A percentile compares a stretch with the other conserved stretches of the same genome.
phyloP scores from a whole-genome alignment of 2,113 vertebrate genomes.

The Spilogale gracilis region DNA sequence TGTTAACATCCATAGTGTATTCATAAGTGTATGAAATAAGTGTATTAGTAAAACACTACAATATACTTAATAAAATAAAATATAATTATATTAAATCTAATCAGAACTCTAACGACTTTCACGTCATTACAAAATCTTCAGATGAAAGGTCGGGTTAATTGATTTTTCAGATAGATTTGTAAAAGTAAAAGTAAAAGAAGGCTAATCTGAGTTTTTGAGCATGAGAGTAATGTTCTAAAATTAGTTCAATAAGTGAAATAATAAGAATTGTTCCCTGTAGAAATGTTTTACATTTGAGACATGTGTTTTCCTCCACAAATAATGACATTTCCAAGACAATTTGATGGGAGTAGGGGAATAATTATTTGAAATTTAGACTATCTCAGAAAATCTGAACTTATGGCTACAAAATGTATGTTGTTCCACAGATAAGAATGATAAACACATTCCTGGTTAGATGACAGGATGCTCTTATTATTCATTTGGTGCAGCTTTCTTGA shows the following conservation, averaged over 20 bases:
- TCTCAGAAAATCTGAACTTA: constrained; percentile 12
- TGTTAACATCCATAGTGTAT: neutral
- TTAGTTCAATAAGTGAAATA: constrained; percentile 37
- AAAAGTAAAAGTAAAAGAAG: constrained; percentile 40
- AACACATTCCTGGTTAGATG: neutral
- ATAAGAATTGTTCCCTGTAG: neutral
- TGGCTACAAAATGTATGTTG: neutral
- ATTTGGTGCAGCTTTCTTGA: neutral
- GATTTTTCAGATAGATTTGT: constrained; percentile 63
- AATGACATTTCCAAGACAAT: constrained; percentile 31
- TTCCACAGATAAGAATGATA: neutral
- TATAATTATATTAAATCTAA: constrained; percentile 1
- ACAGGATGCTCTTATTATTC: neutral
- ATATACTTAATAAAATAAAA: constrained; percentile 47
- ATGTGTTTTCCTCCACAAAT: neutral
- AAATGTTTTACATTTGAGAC: constrained; percentile 26
- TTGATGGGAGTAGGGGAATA: neutral
- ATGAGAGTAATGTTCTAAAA: constrained; percentile 40
- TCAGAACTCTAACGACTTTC: constrained; percentile 44
- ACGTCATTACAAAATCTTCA: constrained; percentile 44
- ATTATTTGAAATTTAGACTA: constrained; percentile 50
- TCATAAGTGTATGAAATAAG: neutral
- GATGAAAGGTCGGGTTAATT: constrained; percentile 19
- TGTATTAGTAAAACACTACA: constrained; percentile 9
- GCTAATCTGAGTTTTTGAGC: constrained; percentile 56